Conservation (phyloP, 2,797 vertebrate genomes). For the Sebastes alutus region DNA sequence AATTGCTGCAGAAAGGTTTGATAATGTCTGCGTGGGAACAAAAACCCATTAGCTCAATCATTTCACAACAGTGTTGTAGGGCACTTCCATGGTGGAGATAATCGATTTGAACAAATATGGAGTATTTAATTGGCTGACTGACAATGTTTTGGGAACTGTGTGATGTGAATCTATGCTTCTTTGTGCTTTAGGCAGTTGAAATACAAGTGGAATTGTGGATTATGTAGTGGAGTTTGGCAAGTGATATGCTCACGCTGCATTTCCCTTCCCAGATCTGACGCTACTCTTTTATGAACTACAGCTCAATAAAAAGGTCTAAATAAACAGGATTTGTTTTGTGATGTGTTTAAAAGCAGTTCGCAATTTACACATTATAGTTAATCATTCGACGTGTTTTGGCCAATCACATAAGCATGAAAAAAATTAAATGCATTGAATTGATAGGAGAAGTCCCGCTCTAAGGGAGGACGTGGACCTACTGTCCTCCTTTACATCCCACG, state of each 20-base stretch:
- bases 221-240: neutral
- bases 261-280: neutral
- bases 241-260: neutral
- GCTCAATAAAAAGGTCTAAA: too few relatives aligned
- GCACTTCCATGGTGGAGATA: slow-evolving; percentile 51
- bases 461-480: too few relatives aligned
- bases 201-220: neutral
- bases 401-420: too few relatives aligned
- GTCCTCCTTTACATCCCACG: too few relatives aligned
- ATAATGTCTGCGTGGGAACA: slow-evolving; percentile 59
- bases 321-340: too few relatives aligned
- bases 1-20: slow-evolving; percentile 70
- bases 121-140: slow-evolving; percentile 65
- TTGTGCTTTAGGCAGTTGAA: neutral
- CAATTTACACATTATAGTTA: too few relatives aligned
- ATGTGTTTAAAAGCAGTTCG: too few relatives aligned
- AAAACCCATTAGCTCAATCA: slow-evolving; percentile 69
- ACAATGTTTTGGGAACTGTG: slow-evolving; percentile 38
- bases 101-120: slow-evolving; percentile 71
- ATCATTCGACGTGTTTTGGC: too few relatives aligned
- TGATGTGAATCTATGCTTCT: neutral
- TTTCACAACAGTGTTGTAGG: slow-evolving; percentile 52
- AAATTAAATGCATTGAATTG: too few relatives aligned
- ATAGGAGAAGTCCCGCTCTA: too few relatives aligned
- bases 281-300: rapidly evolving